Evolutionary conservation across 2,888 invertebrate species (phyloP).

Genomic region (Dexiosoma caninum): DNA sequence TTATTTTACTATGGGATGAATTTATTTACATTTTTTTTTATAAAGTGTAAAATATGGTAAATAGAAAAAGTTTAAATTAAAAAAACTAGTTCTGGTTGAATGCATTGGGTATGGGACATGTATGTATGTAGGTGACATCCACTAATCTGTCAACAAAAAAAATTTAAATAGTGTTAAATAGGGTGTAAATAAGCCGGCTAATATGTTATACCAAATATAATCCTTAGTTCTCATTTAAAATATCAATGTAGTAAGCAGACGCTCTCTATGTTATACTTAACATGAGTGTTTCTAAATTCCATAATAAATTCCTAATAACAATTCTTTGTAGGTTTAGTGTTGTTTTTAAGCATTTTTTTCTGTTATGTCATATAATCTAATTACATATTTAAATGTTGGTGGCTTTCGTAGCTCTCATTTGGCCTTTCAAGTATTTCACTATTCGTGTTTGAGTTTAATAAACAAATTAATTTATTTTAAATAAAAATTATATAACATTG

Average conservation of each 20-base stretch:
- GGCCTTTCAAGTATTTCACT: not conserved
- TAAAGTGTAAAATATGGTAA: too few relatives aligned
- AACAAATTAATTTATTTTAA: slow-evolving; percentile 1
- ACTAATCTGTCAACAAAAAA: too few relatives aligned
- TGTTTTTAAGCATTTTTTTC: not conserved
- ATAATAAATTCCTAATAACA: not conserved
- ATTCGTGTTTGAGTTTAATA: not conserved
- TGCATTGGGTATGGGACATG: too few relatives aligned
- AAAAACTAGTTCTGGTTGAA: too few relatives aligned
- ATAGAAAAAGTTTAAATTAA: too few relatives aligned
- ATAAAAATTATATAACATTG: slow-evolving; percentile 3
- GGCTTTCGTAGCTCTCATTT: slow-evolving; percentile 5
- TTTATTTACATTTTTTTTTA: too few relatives aligned
- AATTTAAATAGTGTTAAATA: too few relatives aligned
- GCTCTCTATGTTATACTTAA: not conserved
- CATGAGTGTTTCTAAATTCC: not conserved
- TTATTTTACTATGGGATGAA: too few relatives aligned
- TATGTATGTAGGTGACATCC: too few relatives aligned
- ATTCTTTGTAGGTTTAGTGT: not conserved
- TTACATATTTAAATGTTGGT: slow-evolving; percentile 14
- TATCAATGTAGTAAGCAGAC: slow-evolving; percentile 20
- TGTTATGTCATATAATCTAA: slow-evolving; percentile 13
- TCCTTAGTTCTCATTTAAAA: not conserved
- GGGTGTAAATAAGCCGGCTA: not conserved
- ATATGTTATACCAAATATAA: not conserved